Percentiles rank a stretch among this genome's conserved stretches.
Evolutionary conservation across 1,140 invertebrate genomes (phyloP).

Genomic region (Eumaeus atala): DNA sequence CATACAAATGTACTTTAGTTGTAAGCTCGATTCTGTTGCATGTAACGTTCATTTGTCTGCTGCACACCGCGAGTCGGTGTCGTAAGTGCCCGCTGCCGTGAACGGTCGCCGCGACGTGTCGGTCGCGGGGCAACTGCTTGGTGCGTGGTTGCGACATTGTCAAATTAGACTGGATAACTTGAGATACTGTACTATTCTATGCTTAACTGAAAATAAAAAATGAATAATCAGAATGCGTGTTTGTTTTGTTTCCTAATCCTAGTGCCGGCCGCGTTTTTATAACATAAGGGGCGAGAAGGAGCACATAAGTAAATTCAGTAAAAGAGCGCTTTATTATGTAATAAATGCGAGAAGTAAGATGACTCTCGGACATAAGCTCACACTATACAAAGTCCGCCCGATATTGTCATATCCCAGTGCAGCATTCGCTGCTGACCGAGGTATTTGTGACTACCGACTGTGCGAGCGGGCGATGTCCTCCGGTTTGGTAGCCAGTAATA

Average conservation of each 20-base stretch:
- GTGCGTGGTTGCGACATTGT: slow-evolving; percentile 44
- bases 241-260: slow-evolving; percentile 22
- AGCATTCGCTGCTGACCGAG: too few species aligned
- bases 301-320: too few species aligned
- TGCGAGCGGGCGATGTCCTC: too few species aligned
- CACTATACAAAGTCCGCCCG: too few species aligned
- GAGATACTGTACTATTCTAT: slow-evolving; percentile 71
- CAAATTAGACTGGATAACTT: slow-evolving; percentile 62
- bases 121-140: slow-evolving; percentile 26
- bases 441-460: too few species aligned
- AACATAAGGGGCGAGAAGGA: background rate
- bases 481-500: too few species aligned
- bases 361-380: too few species aligned
- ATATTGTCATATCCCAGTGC: too few species aligned
- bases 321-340: too few species aligned
- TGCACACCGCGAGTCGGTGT: slow-evolving; percentile 34
- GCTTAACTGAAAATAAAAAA: slow-evolving; percentile 72
- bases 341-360: too few species aligned
- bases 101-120: slow-evolving; percentile 19
- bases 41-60: slow-evolving; percentile 11
- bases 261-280: too few species aligned
- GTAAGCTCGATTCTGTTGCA: slow-evolving; percentile 16
- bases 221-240: slow-evolving; percentile 52
- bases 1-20: slow-evolving; percentile 23
- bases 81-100: background rate